Conservation (phyloP, 2,888 invertebrate genomes). For the Stegana nigrithorax region DNA sequence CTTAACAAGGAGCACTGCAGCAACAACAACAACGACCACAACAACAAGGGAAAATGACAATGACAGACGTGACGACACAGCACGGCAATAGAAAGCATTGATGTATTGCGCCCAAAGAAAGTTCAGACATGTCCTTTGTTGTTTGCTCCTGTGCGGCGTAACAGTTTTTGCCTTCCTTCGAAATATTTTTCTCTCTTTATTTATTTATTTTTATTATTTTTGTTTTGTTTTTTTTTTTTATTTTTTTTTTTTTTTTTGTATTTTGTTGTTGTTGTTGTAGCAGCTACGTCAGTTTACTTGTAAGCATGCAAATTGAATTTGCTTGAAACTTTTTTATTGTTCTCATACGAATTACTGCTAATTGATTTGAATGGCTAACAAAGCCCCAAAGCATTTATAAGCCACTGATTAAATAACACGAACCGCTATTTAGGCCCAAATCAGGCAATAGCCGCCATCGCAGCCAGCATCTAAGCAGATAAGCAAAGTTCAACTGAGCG, state of each 20-base stretch:
- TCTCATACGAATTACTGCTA: constrained; percentile 50
- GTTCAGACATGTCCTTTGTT: not conserved
- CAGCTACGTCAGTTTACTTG: not conserved
- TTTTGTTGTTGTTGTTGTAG: not conserved
- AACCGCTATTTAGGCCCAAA: too few relatives aligned
- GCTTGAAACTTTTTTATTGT: constrained; percentile 49
- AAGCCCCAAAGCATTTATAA: constrained; percentile 1
- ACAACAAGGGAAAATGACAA: constrained; percentile 7
- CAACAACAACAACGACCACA: not conserved
- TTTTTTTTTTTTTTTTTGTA: too few relatives aligned
- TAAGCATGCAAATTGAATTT: constrained; percentile 33
- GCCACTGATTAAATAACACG: too few relatives aligned
- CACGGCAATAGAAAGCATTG: not conserved
- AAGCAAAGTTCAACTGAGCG: too few relatives aligned
- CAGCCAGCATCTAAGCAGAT: too few relatives aligned
- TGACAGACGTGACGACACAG: not conserved
- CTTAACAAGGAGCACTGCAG: too few relatives aligned
- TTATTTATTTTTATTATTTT: too few relatives aligned
- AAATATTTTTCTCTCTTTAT: too few relatives aligned
- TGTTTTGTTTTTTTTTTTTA: too few relatives aligned
- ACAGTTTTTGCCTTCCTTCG: too few relatives aligned
- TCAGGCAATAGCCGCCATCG: too few relatives aligned
- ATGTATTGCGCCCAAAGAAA: not conserved
- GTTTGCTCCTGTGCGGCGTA: too few relatives aligned
- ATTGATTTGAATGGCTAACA: constrained; percentile 51